These are phyloP conservation scores for Carterocephalus palaemon DNA, from an alignment of 2,888 invertebrate species.

Conservation along the genomic window DNA sequence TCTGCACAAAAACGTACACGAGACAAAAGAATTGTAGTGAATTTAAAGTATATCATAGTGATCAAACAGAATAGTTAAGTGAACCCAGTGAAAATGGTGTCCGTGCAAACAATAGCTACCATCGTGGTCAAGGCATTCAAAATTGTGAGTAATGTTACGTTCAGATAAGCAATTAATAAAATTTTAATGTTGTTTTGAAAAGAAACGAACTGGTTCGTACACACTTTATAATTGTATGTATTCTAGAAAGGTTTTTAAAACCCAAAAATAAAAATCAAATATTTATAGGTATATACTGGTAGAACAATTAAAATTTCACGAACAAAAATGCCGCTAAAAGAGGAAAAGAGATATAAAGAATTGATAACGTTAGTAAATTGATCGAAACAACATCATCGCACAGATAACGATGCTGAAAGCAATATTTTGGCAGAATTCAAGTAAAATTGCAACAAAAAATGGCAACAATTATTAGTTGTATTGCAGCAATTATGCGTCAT, in stretches of 20 bases:
- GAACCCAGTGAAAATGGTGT: slow-evolving; percentile 82
- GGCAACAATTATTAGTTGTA: background rate
- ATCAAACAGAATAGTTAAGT: slow-evolving; percentile 36
- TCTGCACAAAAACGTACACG: slow-evolving; percentile 55
- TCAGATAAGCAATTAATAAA: no score
- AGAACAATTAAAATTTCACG: no score
- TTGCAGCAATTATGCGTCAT: background rate
- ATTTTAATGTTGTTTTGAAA: no score
- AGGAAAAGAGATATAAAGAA: slow-evolving; percentile 2
- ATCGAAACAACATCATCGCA: slow-evolving; percentile 14
- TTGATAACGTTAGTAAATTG: slow-evolving; percentile 17
- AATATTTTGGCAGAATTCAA: background rate
- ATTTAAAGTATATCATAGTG: slow-evolving; percentile 27
- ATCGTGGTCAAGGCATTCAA: slow-evolving; percentile 89
- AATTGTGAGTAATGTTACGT: slow-evolving; percentile 83
- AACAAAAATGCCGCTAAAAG: slow-evolving; percentile 19
- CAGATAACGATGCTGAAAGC: slow-evolving; percentile 12
- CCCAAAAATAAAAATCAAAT: no score
- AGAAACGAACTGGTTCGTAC: no score
- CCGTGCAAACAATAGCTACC: slow-evolving; percentile 88
- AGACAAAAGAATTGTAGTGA: slow-evolving; percentile 48
- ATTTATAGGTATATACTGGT: no score
- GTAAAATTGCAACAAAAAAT: slow-evolving; percentile 1
- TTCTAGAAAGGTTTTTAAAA: no score
- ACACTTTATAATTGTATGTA: no score